Percentiles rank a stretch among this genome's conserved stretches.
Conservation (phyloP, 2,888 invertebrate genomes). For the Sisyra nigra region DNA sequence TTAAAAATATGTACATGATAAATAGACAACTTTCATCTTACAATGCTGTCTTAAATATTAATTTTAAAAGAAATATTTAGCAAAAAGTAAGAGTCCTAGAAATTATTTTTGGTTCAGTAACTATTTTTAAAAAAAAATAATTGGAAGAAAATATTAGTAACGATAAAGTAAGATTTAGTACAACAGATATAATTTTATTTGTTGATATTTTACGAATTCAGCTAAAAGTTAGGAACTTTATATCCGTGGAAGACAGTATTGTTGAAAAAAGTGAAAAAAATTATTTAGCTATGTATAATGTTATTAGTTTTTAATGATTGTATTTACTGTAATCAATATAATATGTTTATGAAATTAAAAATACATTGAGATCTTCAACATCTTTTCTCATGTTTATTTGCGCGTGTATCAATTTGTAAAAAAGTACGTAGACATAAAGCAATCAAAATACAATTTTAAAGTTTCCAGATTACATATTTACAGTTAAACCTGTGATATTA, state of each 20-base stretch:
- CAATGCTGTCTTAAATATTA: background rate
- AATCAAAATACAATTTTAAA: no score
- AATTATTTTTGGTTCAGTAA: background rate
- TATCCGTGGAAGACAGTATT: slow-evolving; percentile 9
- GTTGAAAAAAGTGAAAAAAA: slow-evolving; percentile 1
- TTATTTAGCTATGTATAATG: background rate
- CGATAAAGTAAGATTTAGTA: background rate
- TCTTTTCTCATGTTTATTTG: no score
- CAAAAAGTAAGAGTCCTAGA: background rate
- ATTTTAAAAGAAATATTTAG: background rate
- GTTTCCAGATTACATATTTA: no score
- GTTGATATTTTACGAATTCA: slow-evolving; percentile 1
- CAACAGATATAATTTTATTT: slow-evolving; percentile 3
- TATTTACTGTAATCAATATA: background rate
- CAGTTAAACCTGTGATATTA: no score
- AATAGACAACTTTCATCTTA: background rate
- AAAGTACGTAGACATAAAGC: background rate
- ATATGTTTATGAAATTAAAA: slow-evolving; percentile 1
- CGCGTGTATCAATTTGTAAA: no score
- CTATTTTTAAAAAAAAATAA: background rate
- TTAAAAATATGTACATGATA: background rate
- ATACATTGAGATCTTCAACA: background rate
- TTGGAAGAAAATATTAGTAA: background rate
- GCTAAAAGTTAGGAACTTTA: slow-evolving; percentile 6
- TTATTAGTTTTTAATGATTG: background rate